Base-by-base conservation (phyloP, 2,113 vertebrate genomes). In the Cariama cristata region DNA sequence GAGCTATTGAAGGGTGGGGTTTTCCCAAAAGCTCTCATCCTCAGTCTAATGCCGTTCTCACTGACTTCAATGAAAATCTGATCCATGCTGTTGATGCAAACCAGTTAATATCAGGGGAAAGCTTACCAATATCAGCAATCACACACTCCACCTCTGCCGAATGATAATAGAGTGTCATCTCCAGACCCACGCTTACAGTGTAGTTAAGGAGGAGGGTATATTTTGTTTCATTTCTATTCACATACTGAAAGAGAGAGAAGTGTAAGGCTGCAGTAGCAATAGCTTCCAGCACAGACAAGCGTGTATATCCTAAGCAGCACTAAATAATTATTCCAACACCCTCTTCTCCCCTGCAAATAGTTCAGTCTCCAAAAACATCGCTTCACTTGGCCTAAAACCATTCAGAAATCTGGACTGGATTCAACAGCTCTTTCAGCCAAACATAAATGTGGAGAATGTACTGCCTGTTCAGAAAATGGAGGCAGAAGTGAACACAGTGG, bases 221-320 rank as follows among this genome's bases (percentile, higher is more conserved):
- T 82, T 91, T 96, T 63, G 97, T 98, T 94, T 98, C 97, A 76
- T 97, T 98, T 91, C 91, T 97, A 2, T 98, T 97, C 77, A 98
- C 92, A 35, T 98, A 97, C 98, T 98, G 90, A 68, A 95, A 97
- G 58, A 91, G 23, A 90, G 38, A 83, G 42, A 91, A 53, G 27
- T 8, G 5, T 52, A 76, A 74, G 63, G 30, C 53, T 95, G 68
- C 50, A 66, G 75, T 76, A 96, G 73, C 83, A 60, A 87, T 68
- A 68, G 40, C 47, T 93, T 94, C 80, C 74, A 91, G 67, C 67
- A 74, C 23, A 82, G 80, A 67, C 69, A 90, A 72, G 62, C 71
- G 86, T 76, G n/a, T 87, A 28, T 91, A 42, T 86, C 35, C 62
- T 80, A 42, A 90, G 53, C 74, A 90, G 81, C 30, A 67, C 59